phyloP scores from a whole-genome alignment of 2,113 vertebrate genomes.

The Poeciliopsis prolifica region DNA sequence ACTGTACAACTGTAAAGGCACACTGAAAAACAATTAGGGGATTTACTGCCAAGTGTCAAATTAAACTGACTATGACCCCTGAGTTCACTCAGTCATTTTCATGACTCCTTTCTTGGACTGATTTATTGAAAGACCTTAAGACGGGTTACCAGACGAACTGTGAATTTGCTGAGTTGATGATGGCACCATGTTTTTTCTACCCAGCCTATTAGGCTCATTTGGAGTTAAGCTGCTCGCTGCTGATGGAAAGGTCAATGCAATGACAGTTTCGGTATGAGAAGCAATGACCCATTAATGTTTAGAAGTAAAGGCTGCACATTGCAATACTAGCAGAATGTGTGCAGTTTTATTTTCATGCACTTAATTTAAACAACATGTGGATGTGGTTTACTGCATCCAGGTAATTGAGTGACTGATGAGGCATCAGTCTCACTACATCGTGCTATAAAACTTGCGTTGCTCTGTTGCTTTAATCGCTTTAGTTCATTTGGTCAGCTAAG shows the following conservation, averaged over 20 bases:
- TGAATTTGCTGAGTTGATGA: conserved; percentile 75
- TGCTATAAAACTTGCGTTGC: background rate
- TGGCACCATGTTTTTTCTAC: conserved; percentile 55
- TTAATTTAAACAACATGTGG: conserved; percentile 30
- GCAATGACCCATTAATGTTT: conserved; percentile 64
- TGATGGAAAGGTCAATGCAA: conserved; percentile 71
- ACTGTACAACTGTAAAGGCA: conserved; percentile 74
- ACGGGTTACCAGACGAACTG: conserved; percentile 69
- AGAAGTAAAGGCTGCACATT: conserved; percentile 49
- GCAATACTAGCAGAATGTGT: conserved; percentile 40
- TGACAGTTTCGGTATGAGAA: conserved; percentile 63
- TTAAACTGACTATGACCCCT: conserved; percentile 79
- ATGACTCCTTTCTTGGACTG: conserved; percentile 74
- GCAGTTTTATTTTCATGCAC: conserved; percentile 25
- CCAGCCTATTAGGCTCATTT: conserved; percentile 68
- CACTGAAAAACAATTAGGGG: conserved; percentile 79
- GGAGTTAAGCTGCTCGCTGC: conserved; percentile 66
- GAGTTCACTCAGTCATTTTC: conserved; percentile 72
- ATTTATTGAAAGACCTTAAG: conserved; percentile 76
- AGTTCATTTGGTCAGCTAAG: conserved; percentile 15
- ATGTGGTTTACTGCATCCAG: conserved; percentile 11
- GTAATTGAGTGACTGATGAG: conserved; percentile 27
- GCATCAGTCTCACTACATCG: conserved; percentile 9
- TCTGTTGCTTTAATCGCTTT: conserved; percentile 14
- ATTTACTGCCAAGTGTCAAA: conserved; percentile 77